Evolutionary conservation across 2,888 invertebrate genomes (phyloP).

Genomic region (Nomada ferruginata): DNA sequence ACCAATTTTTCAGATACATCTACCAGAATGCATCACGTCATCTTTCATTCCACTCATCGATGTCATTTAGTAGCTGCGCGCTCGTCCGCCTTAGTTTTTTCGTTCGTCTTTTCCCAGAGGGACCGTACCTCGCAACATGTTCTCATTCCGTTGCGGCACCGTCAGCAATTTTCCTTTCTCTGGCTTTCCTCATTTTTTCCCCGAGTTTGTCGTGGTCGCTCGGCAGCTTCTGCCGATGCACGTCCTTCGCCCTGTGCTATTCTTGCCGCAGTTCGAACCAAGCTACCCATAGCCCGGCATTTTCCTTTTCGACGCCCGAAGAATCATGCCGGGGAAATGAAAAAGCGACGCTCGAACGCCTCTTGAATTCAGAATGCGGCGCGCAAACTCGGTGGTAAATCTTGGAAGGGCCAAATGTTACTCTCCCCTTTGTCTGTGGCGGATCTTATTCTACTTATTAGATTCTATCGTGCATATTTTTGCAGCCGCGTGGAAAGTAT

Average conservation of each 20-base stretch:
- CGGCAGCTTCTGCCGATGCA: constrained; percentile 5
- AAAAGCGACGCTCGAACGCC: constrained; percentile 15
- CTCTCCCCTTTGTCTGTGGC: no score
- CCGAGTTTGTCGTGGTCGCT: constrained; percentile 5
- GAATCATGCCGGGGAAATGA: constrained; percentile 36
- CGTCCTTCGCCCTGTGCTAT: constrained; percentile 20
- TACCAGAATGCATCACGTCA: not conserved
- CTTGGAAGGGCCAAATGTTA: not conserved
- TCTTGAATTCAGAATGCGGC: constrained; percentile 18
- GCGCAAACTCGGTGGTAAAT: not conserved
- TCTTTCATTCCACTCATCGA: not conserved
- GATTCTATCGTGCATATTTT: not conserved
- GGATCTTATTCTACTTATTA: no score
- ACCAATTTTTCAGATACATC: not conserved
- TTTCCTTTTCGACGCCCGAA: constrained; percentile 25
- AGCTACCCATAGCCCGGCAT: constrained; percentile 20
- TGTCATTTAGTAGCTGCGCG: not conserved
- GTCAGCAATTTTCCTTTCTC: constrained; percentile 41
- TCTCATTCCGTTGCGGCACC: constrained; percentile 17
- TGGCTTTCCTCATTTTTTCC: constrained; percentile 9
- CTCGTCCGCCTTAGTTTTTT: constrained; percentile 2
- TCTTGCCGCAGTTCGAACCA: constrained; percentile 24
- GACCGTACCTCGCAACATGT: constrained; percentile 12
- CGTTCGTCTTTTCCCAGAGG: constrained; percentile 1
- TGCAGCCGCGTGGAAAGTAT: not conserved